Evolutionary conservation across 2,888 invertebrate genomes (phyloP).

Genomic region (Acronicta alni): DNA sequence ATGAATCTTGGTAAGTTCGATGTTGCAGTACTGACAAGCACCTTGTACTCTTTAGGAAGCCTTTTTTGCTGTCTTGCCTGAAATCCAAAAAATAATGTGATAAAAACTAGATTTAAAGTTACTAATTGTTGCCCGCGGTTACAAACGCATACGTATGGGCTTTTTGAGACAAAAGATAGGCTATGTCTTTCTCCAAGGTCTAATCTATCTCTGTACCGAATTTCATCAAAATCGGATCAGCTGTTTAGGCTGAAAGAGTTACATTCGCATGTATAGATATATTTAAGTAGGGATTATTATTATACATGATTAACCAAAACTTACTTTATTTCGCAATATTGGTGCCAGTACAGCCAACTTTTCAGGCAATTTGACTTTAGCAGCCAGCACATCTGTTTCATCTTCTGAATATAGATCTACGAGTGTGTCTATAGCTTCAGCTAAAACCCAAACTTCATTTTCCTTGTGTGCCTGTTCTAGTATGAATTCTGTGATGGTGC

Average conservation of each 20-base stretch:
- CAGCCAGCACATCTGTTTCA: slow-evolving; percentile 91
- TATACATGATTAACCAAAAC: background rate
- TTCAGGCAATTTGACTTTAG: slow-evolving; percentile 90
- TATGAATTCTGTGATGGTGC: slow-evolving; percentile 89
- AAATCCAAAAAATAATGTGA: slow-evolving; percentile 48
- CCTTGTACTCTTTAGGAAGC: slow-evolving; percentile 91
- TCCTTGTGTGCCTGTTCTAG: slow-evolving; percentile 90
- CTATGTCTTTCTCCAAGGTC: too few species aligned
- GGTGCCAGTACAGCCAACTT: slow-evolving; percentile 89
- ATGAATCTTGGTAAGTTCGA: slow-evolving; percentile 92
- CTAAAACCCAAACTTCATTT: slow-evolving; percentile 91
- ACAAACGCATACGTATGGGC: too few species aligned
- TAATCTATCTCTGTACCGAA: too few species aligned
- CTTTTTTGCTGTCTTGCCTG: slow-evolving; percentile 91
- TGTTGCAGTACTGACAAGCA: slow-evolving; percentile 92
- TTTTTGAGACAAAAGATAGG: too few species aligned
- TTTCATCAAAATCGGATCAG: too few species aligned
- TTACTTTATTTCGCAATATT: slow-evolving; percentile 91
- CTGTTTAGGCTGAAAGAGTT: too few species aligned
- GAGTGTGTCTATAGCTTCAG: slow-evolving; percentile 93
- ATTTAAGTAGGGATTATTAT: too few species aligned
- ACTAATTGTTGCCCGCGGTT: too few species aligned
- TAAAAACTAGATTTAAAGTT: too few species aligned
- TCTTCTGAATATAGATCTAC: slow-evolving; percentile 95
- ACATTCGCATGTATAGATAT: too few species aligned